Conservation (phyloP, 2,888 invertebrate genomes). For the Serrognathus titanus region DNA sequence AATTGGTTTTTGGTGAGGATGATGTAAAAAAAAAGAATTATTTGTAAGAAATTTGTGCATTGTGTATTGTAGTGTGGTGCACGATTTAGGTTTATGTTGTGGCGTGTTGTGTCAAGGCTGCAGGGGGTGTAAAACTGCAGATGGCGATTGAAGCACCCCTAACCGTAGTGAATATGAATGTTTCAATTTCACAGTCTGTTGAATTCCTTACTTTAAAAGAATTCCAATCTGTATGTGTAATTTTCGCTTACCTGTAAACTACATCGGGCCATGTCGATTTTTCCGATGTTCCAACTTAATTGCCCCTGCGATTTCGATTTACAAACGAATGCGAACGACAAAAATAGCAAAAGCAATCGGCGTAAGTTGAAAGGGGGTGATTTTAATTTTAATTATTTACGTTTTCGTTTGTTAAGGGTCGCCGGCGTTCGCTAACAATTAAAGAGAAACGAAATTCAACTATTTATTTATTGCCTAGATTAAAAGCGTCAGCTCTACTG, state of each 20-base stretch:
- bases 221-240: conserved; percentile 13
- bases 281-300: conserved; percentile 19
- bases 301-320: not conserved
- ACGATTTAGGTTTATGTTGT: conserved; percentile 19
- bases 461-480: conserved; percentile 15
- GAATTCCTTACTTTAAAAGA: conserved; percentile 23
- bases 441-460: conserved; percentile 15
- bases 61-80: not conserved
- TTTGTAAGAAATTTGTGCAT: too few relatives aligned
- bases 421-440: conserved; percentile 18
- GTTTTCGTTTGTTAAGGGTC: conserved; percentile 22
- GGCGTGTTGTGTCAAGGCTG: conserved; percentile 7
- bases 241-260: conserved; percentile 4
- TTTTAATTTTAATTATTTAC: conserved; percentile 26
- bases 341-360: conserved; percentile 2
- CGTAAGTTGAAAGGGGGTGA: not conserved
- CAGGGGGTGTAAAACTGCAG: conserved; percentile 24
- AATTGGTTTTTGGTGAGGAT: too few relatives aligned
- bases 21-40: too few relatives aligned
- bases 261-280: conserved; percentile 26
- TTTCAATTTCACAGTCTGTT: conserved; percentile 32
- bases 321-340: not conserved
- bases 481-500: conserved; percentile 2
- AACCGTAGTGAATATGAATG: conserved; percentile 27
- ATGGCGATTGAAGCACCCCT: conserved; percentile 18